Evolutionary conservation across 2,888 invertebrate species (phyloP), one percentile per base, ranked within the genome.

Genomic region (Choristoneura rosaceana): DNA sequence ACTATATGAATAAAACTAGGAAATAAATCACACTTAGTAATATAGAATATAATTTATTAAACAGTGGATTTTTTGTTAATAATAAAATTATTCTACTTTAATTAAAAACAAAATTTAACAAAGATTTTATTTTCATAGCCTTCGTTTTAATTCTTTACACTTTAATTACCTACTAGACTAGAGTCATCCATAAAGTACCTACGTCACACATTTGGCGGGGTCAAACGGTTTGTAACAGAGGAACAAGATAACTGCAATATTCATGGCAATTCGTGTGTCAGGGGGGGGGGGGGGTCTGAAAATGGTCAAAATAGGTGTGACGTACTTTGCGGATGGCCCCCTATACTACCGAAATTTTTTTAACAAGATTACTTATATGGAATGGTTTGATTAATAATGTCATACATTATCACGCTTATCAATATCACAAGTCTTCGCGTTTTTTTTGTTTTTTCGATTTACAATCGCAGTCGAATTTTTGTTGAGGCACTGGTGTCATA

Each of bases 401-500:
- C 25, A 25, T 25, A 25, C 25, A 25, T 25, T 25, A 43, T 52
- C 8, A 8, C 15, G 17, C 59, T 67, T 62, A 15, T 62, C 1
- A 68, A 25, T 50, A 74, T 89, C 76, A 90, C 71, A 93, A 83
- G 74, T 93, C 93, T 79, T 90, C 90, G 71, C 79, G 91, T 15
- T 70, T 75, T n/a, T 74, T 76, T 52, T 67, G 52, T 68, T 76
- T 69, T 69, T 75, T 70, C 2, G 59, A 59, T 74, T 82, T 71
- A 73, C 93, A 93, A 52, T 85, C 80, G 77, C 91, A 93, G 43
- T 81, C 75, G 76, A 86, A 88, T 58, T 79, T 76, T 33, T 84
- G 78, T 76, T 93, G 93, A 25, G 89, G 86, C n/a, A 93, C 89
- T 74, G 83, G 87, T 3, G 87, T 88, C 93, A 93, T 94, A 25